Base-by-base conservation (phyloP, 2,113 vertebrate species). In the Tragulus kanchil region DNA sequence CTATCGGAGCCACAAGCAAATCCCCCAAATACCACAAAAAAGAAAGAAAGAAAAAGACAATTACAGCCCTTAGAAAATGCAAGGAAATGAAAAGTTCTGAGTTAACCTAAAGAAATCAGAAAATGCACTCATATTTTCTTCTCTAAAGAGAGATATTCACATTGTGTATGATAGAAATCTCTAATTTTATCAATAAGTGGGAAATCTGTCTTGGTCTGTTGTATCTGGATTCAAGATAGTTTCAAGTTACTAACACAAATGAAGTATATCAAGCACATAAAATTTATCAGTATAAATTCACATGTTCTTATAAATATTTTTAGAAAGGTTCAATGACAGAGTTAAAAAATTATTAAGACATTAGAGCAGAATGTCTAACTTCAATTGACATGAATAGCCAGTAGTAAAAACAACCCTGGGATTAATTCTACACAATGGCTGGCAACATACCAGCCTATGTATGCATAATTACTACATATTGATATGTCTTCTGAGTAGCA, bases 1-100 rank as follows among this genome's bases (percentile, higher is more conserved):
- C 36, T 36, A 36, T 36, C 36, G 36, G 36, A 36, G 36, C 36
- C 36, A 36, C 36, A 36, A 36, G 36, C 36, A 36, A 36, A 36
- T 36, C 36, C 36, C 36, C 36, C 36, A 36, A 75, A 6, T 28
- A 48, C 3, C 45, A 45, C 45, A 69, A 87, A 77, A 21, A 85
- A 31, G 50, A 36, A 26, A 31, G 23, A 64, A 62, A n/a, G 21
- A 54, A 79, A 92, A 84, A 31, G 28, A 3, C 3, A 48, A 58
- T 75, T 64, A 75, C 4, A 73, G 48, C 48, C 8, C 50, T 86
- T 92, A 73, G 50, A 94, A 94, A 95, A 86, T 79, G 2, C 25
- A 86, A 95, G 36, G 45, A 96, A 96, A 93, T 82, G 59, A 89
- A 79, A 96, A 84, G n/a, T 71, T 88, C 45, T 94, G 25, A n/a